Evolutionary conservation across 2,888 invertebrate species (phyloP).

Genomic region (Drosophila putrida): DNA sequence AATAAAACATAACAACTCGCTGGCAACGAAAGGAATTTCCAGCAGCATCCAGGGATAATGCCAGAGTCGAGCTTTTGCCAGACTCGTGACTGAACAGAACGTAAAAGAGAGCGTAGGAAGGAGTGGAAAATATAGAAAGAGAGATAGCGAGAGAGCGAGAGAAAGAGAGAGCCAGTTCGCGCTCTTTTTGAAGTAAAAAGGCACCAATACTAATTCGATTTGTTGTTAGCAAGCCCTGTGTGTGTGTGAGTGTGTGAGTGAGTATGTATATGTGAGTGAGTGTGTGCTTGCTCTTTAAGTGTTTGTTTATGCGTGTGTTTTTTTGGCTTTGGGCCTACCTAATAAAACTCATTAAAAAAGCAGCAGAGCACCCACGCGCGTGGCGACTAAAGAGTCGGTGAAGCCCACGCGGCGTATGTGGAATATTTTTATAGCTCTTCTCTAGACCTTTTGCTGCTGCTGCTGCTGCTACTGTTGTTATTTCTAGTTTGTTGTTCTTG

Average conservation of each 20-base stretch:
- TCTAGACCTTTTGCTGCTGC: conserved; percentile 15
- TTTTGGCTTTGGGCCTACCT: conserved; percentile 50
- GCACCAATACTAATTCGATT: conserved; percentile 69
- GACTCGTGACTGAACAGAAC: conserved; percentile 50
- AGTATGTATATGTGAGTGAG: conserved; percentile 11
- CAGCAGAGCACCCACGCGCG: conserved; percentile 47
- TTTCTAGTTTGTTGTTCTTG: conserved; percentile 8
- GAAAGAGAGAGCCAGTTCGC: conserved; percentile 3
- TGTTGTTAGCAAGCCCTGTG: conserved; percentile 39
- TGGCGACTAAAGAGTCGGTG: conserved; percentile 12
- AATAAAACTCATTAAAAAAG: conserved; percentile 80
- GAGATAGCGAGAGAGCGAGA: background rate
- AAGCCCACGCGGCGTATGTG: conserved; percentile 67
- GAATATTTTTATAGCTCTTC: conserved; percentile 45
- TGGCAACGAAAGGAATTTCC: conserved; percentile 62
- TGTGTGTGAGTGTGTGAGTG: conserved; percentile 4
- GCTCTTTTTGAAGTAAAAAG: conserved; percentile 49
- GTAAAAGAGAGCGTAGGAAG: conserved; percentile 14
- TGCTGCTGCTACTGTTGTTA: conserved; percentile 3
- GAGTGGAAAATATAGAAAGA: background rate
- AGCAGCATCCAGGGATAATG: conserved; percentile 80
- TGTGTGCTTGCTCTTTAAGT: conserved; percentile 69
- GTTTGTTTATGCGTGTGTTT: conserved; percentile 76
- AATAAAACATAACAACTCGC: conserved; percentile 16
- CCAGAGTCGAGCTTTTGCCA: conserved; percentile 71